Conservation (phyloP, 64 coral and sea anemone species). For the Astreopora myriophthalma region DNA sequence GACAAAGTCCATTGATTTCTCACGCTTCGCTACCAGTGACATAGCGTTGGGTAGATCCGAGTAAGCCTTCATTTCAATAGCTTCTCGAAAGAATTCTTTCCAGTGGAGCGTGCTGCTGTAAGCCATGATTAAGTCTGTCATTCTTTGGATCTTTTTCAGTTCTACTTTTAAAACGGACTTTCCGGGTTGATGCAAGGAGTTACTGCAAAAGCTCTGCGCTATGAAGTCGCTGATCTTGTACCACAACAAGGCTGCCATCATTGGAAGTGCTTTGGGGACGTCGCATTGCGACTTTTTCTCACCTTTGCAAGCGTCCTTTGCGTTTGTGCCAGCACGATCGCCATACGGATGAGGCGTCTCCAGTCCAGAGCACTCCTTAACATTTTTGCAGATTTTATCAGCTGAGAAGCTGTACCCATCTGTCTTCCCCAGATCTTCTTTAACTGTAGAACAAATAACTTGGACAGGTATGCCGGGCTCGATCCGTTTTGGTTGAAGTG, state of each 20-base stretch:
- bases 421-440: neutral
- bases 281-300: neutral
- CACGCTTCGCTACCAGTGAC: neutral
- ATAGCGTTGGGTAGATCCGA: neutral
- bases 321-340: neutral
- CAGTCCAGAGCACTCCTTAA: neutral
- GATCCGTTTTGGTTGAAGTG: neutral
- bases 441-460: neutral
- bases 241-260: neutral
- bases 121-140: neutral
- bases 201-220: slow-evolving; percentile 1
- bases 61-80: neutral
- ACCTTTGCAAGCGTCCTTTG: neutral
- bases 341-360: neutral
- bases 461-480: neutral
- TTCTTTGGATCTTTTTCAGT: neutral
- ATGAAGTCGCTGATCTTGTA: neutral
- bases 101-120: neutral
- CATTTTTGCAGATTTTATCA: neutral
- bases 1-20: neutral
- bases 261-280: neutral
- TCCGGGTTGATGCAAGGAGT: neutral
- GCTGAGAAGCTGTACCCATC: neutral
- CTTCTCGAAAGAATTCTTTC: neutral
- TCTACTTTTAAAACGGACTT: neutral